These are phyloP conservation scores for Xiphophorus hellerii DNA, from an alignment of 2,113 vertebrate genomes.

Conservation along the genomic window DNA sequence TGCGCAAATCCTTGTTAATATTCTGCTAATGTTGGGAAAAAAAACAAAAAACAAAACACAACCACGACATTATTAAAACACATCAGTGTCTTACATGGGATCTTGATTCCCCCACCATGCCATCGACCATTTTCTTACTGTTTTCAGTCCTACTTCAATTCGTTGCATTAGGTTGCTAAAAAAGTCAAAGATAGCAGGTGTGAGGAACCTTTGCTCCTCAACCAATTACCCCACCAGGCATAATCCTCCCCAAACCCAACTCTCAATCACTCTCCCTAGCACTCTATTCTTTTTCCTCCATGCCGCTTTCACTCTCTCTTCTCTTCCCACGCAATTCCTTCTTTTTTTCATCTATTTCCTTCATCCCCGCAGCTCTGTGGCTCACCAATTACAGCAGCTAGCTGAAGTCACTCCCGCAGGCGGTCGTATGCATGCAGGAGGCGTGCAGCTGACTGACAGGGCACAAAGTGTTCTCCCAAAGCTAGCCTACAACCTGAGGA, in stretches of 20 bases:
- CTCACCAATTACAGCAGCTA: slow-evolving; percentile 67
- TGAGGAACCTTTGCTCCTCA: slow-evolving; percentile 58
- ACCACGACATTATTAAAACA: slow-evolving; percentile 61
- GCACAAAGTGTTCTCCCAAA: slow-evolving; percentile 45
- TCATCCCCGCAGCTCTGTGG: slow-evolving; percentile 47
- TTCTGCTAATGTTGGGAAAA: not conserved
- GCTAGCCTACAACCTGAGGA: slow-evolving; percentile 41
- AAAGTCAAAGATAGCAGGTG: slow-evolving; percentile 61
- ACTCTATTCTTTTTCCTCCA: slow-evolving; percentile 46
- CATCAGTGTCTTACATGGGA: slow-evolving; percentile 49
- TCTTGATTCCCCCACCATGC: slow-evolving; percentile 27
- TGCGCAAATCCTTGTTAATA: no score
- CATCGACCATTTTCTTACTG: slow-evolving; percentile 12
- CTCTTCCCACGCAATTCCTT: slow-evolving; percentile 49
- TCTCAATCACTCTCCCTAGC: slow-evolving; percentile 29
- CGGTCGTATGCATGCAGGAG: slow-evolving; percentile 44
- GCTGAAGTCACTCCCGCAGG: slow-evolving; percentile 50
- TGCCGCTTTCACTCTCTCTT: slow-evolving; percentile 46
- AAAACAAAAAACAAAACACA: slow-evolving; percentile 52
- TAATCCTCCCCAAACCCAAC: slow-evolving; percentile 58
- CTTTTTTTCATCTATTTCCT: slow-evolving; percentile 56
- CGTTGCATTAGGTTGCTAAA: slow-evolving; percentile 38
- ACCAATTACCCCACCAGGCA: slow-evolving; percentile 68
- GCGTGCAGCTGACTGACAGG: slow-evolving; percentile 48
- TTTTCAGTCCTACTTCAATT: slow-evolving; percentile 18